phyloP scores from a whole-genome alignment of 2,797 vertebrate species.

The Orestias chungarensis region DNA sequence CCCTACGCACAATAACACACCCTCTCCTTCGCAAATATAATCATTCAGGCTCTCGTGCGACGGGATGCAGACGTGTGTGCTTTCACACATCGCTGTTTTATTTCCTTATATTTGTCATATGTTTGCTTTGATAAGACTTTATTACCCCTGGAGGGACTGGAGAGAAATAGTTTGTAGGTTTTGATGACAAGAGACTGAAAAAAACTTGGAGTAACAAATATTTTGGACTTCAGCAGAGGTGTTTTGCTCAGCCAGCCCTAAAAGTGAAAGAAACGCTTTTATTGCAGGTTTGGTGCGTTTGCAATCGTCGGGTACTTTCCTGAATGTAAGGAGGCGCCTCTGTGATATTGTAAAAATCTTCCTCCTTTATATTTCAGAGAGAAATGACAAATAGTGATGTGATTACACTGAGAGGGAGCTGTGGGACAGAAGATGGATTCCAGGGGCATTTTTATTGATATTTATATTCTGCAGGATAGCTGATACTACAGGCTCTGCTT shows the following conservation, averaged over 20 bases:
- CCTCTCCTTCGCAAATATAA: neutral
- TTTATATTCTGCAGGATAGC: conserved; percentile 36
- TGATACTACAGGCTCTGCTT: conserved; percentile 5
- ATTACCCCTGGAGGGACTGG: too few relatives aligned
- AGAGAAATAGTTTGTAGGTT: neutral
- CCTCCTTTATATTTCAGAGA: conserved; percentile 31
- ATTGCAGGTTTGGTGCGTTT: conserved; percentile 2
- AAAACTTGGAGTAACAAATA: conserved; percentile 7
- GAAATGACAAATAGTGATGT: conserved; percentile 41
- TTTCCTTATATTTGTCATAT: conserved; percentile 35
- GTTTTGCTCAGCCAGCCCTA: neutral
- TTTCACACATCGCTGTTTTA: conserved; percentile 24
- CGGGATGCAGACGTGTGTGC: conserved; percentile 2
- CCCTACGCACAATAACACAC: conserved; percentile 23
- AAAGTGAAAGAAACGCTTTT: neutral
- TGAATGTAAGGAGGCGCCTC: conserved; percentile 10
- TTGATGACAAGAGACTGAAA: conserved; percentile 6
- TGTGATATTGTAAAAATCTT: conserved; percentile 6
- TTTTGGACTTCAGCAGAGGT: neutral
- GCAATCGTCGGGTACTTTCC: conserved; percentile 11
- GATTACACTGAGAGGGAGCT: conserved; percentile 39
- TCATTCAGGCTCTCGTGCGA: conserved; percentile 18
- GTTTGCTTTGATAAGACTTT: conserved; percentile 19
- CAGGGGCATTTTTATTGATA: conserved; percentile 46
- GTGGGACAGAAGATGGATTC: conserved; percentile 49